Evolutionary conservation across 1,140 invertebrate genomes (phyloP).

Genomic region (Copidosoma floridanum): DNA sequence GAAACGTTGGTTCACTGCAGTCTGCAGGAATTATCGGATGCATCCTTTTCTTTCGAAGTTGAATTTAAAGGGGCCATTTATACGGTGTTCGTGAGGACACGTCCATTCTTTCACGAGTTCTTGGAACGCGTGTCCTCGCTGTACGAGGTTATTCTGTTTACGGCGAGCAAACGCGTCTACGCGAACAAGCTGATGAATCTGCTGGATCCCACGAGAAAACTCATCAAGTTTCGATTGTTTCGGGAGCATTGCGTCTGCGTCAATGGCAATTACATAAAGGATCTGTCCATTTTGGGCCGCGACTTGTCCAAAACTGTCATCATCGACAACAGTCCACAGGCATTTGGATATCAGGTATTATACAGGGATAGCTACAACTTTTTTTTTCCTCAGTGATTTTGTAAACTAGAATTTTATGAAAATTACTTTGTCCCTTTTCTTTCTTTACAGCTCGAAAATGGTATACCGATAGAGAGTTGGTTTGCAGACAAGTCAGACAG

Average conservation of each 20-base stretch:
- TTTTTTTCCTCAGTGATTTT: background rate
- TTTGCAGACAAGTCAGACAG: slow-evolving; percentile 88
- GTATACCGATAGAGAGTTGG: slow-evolving; percentile 97
- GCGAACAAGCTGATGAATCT: slow-evolving; percentile 93
- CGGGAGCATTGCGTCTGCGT: slow-evolving; percentile 94
- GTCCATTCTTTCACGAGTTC: slow-evolving; percentile 90
- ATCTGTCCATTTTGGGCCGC: slow-evolving; percentile 87
- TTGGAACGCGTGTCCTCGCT: slow-evolving; percentile 83
- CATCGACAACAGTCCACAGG: slow-evolving; percentile 90
- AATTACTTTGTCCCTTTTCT: background rate
- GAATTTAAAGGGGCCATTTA: slow-evolving; percentile 89
- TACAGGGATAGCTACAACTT: no score
- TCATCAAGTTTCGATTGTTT: slow-evolving; percentile 91
- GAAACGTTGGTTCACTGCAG: slow-evolving; percentile 96
- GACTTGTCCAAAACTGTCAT: slow-evolving; percentile 91
- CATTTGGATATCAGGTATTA: slow-evolving; percentile 83
- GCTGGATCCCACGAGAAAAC: slow-evolving; percentile 82
- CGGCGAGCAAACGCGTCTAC: slow-evolving; percentile 93
- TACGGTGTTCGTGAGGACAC: slow-evolving; percentile 87
- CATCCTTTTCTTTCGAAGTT: slow-evolving; percentile 91
- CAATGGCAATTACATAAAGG: slow-evolving; percentile 96
- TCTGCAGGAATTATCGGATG: slow-evolving; percentile 86
- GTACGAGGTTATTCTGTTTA: slow-evolving; percentile 96
- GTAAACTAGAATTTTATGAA: background rate
- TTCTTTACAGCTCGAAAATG: slow-evolving; percentile 89